Conservation (phyloP, 2,113 vertebrate species). For the Stigmatopora nigra region DNA sequence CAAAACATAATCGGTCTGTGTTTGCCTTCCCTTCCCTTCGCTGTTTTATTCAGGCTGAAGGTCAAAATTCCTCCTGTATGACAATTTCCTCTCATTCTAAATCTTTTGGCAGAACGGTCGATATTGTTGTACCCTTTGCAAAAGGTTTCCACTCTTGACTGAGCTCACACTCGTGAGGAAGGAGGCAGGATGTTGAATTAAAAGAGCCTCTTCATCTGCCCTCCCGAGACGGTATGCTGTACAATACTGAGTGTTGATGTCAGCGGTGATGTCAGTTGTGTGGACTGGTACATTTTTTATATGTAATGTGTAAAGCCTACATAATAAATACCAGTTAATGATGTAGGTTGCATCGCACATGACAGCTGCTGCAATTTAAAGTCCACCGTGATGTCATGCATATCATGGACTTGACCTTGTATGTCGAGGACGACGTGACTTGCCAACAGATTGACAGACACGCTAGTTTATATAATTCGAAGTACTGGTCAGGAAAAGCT, state of each 20-base stretch:
- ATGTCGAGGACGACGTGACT: neutral
- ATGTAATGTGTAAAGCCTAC: neutral
- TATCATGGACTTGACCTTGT: neutral
- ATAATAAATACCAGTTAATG: neutral
- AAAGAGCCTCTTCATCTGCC: neutral
- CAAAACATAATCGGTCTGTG: no score
- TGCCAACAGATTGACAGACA: neutral
- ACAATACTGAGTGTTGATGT: neutral
- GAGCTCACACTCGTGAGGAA: neutral
- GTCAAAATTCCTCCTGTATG: constrained; percentile 21
- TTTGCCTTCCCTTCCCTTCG: constrained; percentile 11
- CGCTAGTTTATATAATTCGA: no score
- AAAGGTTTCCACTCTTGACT: neutral
- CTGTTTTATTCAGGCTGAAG: constrained; percentile 44
- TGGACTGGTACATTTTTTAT: neutral
- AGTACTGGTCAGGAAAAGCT: no score
- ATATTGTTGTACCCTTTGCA: neutral
- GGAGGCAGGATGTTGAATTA: neutral
- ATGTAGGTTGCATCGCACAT: neutral
- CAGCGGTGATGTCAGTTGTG: neutral
- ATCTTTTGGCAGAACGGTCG: constrained; percentile 12
- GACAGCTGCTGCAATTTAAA: constrained; percentile 1
- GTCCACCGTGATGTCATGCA: constrained; percentile 3
- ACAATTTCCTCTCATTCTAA: constrained; percentile 13
- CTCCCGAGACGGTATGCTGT: neutral